phyloP scores from a whole-genome alignment of 2,113 vertebrate species.

The Ammodytes marinus region DNA sequence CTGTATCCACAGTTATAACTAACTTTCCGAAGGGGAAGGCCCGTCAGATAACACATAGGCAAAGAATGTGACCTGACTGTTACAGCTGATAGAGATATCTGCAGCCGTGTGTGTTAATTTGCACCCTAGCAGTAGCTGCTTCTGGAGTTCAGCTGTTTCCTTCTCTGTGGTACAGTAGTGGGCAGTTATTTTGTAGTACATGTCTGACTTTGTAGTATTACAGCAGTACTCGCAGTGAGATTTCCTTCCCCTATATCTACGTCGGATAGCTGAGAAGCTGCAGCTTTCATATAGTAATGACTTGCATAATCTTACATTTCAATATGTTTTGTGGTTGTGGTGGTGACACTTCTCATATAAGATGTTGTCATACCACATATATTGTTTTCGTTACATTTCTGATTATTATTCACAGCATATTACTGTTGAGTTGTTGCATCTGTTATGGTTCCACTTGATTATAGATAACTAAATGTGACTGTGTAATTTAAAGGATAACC shows the following conservation, averaged over 20 bases:
- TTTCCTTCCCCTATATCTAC: background rate
- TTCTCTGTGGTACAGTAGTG: constrained; percentile 24
- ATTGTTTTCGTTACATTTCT: background rate
- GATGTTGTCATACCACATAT: background rate
- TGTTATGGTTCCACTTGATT: background rate
- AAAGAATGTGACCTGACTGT: constrained; percentile 73
- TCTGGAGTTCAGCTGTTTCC: constrained; percentile 52
- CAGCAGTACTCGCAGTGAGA: background rate
- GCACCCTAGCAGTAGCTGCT: constrained; percentile 33
- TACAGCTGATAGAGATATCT: constrained; percentile 72
- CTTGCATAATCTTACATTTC: background rate
- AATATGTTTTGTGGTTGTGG: background rate
- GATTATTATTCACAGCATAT: background rate
- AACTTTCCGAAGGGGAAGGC: constrained; percentile 67
- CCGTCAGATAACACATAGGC: constrained; percentile 68
- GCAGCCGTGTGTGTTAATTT: constrained; percentile 47
- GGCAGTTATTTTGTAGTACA: constrained; percentile 34
- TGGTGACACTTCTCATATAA: constrained; percentile 11
- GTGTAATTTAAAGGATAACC: constrained; percentile 7
- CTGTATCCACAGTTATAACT: constrained; percentile 60
- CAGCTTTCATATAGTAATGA: background rate
- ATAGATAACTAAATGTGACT: background rate
- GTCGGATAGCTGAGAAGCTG: background rate
- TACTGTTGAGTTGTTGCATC: background rate
- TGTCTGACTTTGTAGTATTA: constrained; percentile 4